These are phyloP conservation scores for Scylla paramamosain DNA, from an alignment of 1,140 invertebrate species.

Conservation along the genomic window DNA sequence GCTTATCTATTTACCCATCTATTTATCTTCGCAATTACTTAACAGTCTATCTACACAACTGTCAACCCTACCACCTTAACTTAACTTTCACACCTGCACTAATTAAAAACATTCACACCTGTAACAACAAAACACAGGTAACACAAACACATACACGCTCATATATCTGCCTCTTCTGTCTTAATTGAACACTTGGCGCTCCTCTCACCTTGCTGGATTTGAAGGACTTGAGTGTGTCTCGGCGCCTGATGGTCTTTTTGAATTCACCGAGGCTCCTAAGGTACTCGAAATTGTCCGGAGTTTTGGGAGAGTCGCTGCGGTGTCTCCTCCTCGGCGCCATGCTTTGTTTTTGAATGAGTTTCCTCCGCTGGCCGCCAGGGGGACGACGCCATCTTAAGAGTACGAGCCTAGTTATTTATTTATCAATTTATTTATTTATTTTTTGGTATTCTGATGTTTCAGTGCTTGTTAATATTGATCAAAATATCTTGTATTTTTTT, in stretches of 20 bases:
- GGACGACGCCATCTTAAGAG: too few relatives aligned
- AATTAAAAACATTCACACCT: too few relatives aligned
- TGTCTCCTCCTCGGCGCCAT: conserved; percentile 76
- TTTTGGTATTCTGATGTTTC: too few relatives aligned
- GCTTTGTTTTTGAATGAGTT: conserved; percentile 63
- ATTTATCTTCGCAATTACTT: background rate
- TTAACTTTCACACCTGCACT: background rate
- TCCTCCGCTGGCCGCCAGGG: conserved; percentile 46
- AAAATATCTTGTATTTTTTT: too few relatives aligned
- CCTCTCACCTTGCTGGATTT: conserved; percentile 72
- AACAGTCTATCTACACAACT: too few relatives aligned
- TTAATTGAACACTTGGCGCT: too few relatives aligned
- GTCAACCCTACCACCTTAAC: too few relatives aligned
- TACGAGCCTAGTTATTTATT: background rate
- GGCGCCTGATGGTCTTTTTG: conserved; percentile 74
- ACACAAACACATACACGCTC: too few relatives aligned
- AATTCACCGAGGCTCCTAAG: conserved; percentile 73
- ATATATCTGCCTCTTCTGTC: too few relatives aligned
- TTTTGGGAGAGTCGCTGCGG: conserved; percentile 35
- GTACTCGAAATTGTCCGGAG: conserved; percentile 75
- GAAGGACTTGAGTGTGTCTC: conserved; percentile 74
- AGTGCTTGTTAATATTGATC: too few relatives aligned
- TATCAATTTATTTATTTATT: too few relatives aligned
- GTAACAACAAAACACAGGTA: too few relatives aligned
- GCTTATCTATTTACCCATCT: background rate